Base-by-base conservation (phyloP, 2,888 invertebrate genomes). In the Stenchaetothrips biformis region DNA sequence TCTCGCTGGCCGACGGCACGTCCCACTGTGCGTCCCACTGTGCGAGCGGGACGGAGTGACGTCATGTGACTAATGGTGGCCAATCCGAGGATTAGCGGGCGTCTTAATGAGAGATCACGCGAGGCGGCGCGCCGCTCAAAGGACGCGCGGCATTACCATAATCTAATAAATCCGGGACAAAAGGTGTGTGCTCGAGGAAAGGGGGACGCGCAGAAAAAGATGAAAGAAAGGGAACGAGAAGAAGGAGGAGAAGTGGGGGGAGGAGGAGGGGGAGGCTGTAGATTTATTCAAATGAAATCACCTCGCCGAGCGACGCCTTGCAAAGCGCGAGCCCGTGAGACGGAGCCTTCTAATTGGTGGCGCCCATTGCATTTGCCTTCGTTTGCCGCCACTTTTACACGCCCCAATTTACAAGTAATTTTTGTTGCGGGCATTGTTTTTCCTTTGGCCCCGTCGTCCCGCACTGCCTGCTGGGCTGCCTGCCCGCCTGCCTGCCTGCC, bases 211-310 rank as follows among this genome's bases (percentile, higher is more conserved):
- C 21, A 25, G 67, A 67, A 25, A 21, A 25, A 74, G 67, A 74
- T 74, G 67, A 74, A 74, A 74, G 67, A 74, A 74, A 74, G 8
- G 67, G 67, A 74, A 74, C 25, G 67, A n/a, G n/a, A n/a, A n/a
- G 25, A 74, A 25, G 53, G 6, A 37, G 37, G 67, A 74, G 67
- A 25, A 74, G 37, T n/a, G n/a, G 37, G 37, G 37, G 1, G 37
- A 37, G 37, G 37, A 4, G 37, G 37, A n/a, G 37, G 37, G 37
- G 2, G 37, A 37, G 37, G 37, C 37, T 1, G 37, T 4, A 74
- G 67, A 74, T 74, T 74, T 74, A 74, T 74, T 74, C 67, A 74
- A 74, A 74, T 74, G 67, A 74, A 74, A 74, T 74, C 67, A 74
- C 67, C 67, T 74, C 67, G 67, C 25, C 67, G 25, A 59, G 59